Evolutionary conservation across 2,797 vertebrate species (phyloP).

Genomic region (Neopelma chrysocephalum): DNA sequence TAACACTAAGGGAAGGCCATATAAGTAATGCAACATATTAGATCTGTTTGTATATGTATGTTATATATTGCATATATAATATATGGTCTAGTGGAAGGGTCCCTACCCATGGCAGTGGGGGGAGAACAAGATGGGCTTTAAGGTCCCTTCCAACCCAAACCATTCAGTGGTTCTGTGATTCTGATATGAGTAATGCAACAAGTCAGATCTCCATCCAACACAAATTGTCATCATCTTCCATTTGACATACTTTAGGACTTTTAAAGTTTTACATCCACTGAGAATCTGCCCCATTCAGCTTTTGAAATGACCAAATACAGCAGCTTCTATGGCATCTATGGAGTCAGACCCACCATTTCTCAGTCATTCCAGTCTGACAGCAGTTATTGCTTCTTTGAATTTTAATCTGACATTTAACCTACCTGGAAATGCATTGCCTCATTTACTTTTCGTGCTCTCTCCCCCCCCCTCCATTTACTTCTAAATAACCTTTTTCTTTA

Average conservation of each 20-base stretch:
- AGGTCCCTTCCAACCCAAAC: background rate
- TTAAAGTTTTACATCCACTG: background rate
- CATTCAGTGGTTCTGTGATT: background rate
- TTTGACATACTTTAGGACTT: background rate
- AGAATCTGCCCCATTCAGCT: background rate
- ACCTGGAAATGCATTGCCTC: constrained; percentile 50
- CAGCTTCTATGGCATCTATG: background rate
- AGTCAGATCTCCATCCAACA: background rate
- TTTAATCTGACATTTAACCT: constrained; percentile 59
- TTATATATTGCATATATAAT: background rate
- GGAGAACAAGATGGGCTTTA: background rate
- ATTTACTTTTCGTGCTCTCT: background rate
- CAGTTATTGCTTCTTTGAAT: constrained; percentile 27
- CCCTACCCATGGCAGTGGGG: background rate
- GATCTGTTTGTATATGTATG: background rate
- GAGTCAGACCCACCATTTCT: background rate
- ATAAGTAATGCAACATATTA: background rate
- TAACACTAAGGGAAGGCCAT: background rate
- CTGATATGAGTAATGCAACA: background rate
- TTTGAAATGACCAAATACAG: background rate
- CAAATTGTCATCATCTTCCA: background rate
- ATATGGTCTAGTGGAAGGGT: background rate
- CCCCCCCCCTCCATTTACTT: constrained; percentile 30
- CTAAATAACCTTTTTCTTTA: constrained; percentile 62
- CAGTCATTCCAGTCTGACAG: background rate